Conservation (phyloP, 2,888 invertebrate genomes). For the Hypselothyrea guttata region DNA sequence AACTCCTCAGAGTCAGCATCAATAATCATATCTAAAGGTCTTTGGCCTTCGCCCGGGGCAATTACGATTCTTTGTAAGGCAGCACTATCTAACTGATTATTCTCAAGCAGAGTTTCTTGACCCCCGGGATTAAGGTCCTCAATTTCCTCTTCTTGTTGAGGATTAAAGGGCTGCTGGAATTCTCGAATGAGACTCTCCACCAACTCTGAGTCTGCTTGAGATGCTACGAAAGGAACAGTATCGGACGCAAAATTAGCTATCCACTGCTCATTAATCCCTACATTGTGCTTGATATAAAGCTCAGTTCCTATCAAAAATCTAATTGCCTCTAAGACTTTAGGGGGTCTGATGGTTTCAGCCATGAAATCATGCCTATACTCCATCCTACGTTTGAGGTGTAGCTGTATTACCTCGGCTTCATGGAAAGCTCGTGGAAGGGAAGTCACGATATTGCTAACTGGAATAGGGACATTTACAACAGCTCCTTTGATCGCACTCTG, state of each 20-base stretch:
- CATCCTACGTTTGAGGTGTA: constrained; percentile 4
- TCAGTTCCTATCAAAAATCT: not conserved
- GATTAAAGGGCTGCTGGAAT: constrained; percentile 8
- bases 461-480: not conserved
- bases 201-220: constrained; percentile 3
- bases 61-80: constrained; percentile 18
- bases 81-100: constrained; percentile 26
- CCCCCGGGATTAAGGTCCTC: constrained; percentile 14
- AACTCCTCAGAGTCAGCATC: constrained; percentile 36
- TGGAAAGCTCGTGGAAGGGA: constrained; percentile 5
- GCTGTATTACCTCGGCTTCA: constrained; percentile 1
- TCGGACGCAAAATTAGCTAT: not conserved
- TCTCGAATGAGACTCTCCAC: not conserved
- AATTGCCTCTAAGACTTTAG: not conserved
- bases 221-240: not conserved
- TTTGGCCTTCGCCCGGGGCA: constrained; percentile 33
- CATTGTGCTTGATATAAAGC: constrained; percentile 1
- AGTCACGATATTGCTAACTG: not conserved
- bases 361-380: constrained; percentile 7
- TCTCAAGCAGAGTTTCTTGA: constrained; percentile 37
- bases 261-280: not conserved
- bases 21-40: constrained; percentile 22
- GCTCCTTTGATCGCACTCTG: constrained; percentile 3
- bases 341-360: not conserved
- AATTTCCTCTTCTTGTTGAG: constrained; percentile 3